A percentile compares a stretch with the other conserved stretches of the same genome.
Evolutionary conservation across 2,113 vertebrate genomes (phyloP).

Genomic region (Cyphomyrus discorhynchus): DNA sequence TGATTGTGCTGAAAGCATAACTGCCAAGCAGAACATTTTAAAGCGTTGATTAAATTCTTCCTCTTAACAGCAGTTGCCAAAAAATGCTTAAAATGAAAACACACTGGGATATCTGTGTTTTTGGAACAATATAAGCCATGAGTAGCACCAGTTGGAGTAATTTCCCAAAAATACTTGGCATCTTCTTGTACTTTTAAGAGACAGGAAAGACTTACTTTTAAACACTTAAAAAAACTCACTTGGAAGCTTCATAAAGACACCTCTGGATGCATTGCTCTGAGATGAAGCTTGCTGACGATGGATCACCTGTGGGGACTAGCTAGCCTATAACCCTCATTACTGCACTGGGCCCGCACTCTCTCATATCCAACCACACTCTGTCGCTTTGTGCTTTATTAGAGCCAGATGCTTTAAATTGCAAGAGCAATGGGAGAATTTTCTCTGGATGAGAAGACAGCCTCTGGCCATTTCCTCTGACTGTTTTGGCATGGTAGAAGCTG

Average conservation of each 20-base stretch:
- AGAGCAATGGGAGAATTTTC: neutral
- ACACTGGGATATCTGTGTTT: slow-evolving; percentile 6
- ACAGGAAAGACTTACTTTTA: neutral
- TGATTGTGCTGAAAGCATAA: slow-evolving; percentile 45
- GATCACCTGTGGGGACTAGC: slow-evolving; percentile 17
- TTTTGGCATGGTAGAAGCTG: neutral
- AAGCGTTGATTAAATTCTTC: slow-evolving; percentile 22
- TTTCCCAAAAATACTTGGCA: slow-evolving; percentile 16
- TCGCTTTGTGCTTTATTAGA: slow-evolving; percentile 12
- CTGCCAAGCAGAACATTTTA: slow-evolving; percentile 15
- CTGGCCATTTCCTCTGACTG: neutral
- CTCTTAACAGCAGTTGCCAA: slow-evolving; percentile 9
- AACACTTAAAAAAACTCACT: neutral
- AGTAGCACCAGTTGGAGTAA: neutral
- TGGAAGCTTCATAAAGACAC: neutral
- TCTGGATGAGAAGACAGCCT: neutral
- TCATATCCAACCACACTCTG: neutral
- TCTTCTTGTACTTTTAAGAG: neutral
- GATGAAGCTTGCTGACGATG: slow-evolving; percentile 12
- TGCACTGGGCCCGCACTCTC: neutral
- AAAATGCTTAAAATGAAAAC: neutral
- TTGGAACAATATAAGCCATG: neutral
- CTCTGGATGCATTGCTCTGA: neutral
- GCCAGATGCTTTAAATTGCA: slow-evolving; percentile 14
- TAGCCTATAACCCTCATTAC: slow-evolving; percentile 10